Conservation (phyloP, 1,140 invertebrate genomes). For the Eufriesea mexicana region DNA sequence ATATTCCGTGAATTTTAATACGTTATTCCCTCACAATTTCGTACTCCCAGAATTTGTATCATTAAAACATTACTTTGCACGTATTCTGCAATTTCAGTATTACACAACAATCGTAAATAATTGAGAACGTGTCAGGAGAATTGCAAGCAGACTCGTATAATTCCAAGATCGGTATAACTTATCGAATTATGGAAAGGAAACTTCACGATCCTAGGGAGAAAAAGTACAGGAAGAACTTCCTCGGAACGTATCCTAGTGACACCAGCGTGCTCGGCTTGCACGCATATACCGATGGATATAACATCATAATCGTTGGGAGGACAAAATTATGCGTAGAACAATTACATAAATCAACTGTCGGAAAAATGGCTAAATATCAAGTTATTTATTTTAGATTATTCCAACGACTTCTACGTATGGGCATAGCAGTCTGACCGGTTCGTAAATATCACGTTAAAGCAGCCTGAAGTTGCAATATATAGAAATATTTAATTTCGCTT, state of each 20-base stretch:
- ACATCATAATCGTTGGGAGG: constrained; percentile 4
- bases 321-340: background rate
- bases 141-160: no score
- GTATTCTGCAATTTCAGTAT: no score
- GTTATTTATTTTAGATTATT: constrained; percentile 36
- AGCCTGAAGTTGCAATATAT: background rate
- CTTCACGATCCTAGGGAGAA: no score
- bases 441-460: constrained; percentile 28
- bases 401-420: constrained; percentile 16
- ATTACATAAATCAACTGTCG: background rate
- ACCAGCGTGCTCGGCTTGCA: background rate
- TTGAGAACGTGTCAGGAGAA: no score
- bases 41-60: no score
- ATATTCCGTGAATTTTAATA: no score
- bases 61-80: no score
- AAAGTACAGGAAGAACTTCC: background rate
- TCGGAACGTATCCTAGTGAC: background rate
- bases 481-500: background rate
- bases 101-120: no score
- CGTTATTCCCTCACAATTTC: no score
- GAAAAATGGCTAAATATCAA: background rate
- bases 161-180: no score
- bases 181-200: no score
- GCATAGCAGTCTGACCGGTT: constrained; percentile 4
- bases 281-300: background rate